Evolutionary conservation across 2,113 vertebrate genomes (phyloP), one percentile per base, ranked within the genome.

Genomic region (Montifringilla adamsi): DNA sequence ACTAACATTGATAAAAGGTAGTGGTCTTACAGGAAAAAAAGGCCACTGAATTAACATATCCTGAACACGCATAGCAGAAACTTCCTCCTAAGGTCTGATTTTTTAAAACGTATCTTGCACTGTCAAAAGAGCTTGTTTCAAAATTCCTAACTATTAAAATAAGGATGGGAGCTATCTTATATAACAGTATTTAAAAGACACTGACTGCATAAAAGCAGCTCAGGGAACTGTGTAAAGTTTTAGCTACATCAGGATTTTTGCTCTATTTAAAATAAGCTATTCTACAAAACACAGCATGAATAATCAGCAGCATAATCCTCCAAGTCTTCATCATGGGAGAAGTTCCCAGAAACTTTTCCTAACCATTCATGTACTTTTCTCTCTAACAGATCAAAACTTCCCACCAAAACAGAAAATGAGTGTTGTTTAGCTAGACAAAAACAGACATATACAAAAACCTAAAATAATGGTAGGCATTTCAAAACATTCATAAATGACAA

Each of bases 121-220:
- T 92, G 88, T 70, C 89, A 84, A 56, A 95, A 74, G 13, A 74
- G 10, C 37, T 86, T 77, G 17, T 74, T 95, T 93, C 86, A 86
- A 89, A 94, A 86, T 55, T 60, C 43, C 55, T 74, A 70, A 70
- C 59, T 83, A 80, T 63, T 92, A 74, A 95, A 92, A 86, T 50
- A 92, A 72, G 35, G 35, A 80, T 93, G 50, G 94, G 50, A 86
- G 6, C 22, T 83, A 53, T 70, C 80, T 96, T 95, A 95, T 6
- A 39, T 95, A 97, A 96, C 89, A 60, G 64, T 56, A 86, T 96
- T 93, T 92, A 88, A 92, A 88, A 94, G 64, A 80, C 27, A 92
- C 56, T 84, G 78, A 67, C 62, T 88, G 63, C 43, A 90, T 58
- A 84, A 90, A 93, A 63, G 72, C 67, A 92, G 59, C 72, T 84